phyloP scores from a whole-genome alignment of 2,888 invertebrate genomes.

The Caenorhabditis sp. region DNA sequence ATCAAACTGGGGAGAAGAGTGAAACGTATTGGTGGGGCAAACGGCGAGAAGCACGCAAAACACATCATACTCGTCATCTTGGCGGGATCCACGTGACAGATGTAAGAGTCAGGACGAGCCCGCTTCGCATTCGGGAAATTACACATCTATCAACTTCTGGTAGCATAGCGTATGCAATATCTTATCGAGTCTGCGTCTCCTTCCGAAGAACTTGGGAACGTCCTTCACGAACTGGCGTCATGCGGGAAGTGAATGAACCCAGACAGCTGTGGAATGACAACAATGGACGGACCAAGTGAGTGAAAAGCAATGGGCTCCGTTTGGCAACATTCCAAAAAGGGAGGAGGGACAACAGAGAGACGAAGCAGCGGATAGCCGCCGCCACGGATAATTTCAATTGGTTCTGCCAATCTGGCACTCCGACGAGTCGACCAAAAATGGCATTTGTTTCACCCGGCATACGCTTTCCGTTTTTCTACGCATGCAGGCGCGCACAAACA shows the following conservation, averaged over 20 bases:
- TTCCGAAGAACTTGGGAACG: background rate
- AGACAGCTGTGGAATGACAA: conserved; percentile 16
- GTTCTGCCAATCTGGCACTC: conserved; percentile 32
- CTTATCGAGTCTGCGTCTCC: conserved; percentile 34
- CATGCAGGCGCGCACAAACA: conserved; percentile 14
- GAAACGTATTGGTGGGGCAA: too few species aligned
- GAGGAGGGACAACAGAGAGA: background rate
- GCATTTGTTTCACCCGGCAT: conserved; percentile 21
- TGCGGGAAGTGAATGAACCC: background rate
- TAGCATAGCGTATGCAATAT: conserved; percentile 42
- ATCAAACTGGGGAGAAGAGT: background rate
- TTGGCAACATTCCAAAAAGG: conserved; percentile 31
- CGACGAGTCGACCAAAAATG: conserved; percentile 39
- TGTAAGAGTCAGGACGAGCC: background rate
- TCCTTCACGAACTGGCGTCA: background rate
- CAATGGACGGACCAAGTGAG: conserved; percentile 3
- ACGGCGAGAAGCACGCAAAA: background rate
- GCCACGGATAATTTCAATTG: conserved; percentile 55
- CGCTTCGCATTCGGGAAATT: conserved; percentile 18
- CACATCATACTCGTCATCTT: background rate
- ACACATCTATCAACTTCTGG: conserved; percentile 44
- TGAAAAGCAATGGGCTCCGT: conserved; percentile 6
- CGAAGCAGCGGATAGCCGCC: conserved; percentile 5
- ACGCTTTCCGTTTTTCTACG: background rate
- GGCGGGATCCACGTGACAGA: conserved; percentile 24